These are phyloP conservation scores for Ancistrus triradiatus DNA, from an alignment of 2,113 vertebrate genomes.

Conservation along the genomic window DNA sequence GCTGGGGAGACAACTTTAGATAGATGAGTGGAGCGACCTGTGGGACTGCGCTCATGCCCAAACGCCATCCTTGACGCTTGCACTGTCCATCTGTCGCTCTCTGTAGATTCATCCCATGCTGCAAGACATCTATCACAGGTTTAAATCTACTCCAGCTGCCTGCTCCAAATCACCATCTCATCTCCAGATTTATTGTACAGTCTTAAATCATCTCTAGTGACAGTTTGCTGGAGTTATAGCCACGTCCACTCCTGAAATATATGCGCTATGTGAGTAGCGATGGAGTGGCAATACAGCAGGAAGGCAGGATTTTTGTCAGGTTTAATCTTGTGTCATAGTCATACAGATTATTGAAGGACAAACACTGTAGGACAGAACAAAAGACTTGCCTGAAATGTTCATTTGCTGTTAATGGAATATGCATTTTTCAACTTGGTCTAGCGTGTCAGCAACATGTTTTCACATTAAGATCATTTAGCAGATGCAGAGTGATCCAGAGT, in stretches of 20 bases:
- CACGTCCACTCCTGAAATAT: slow-evolving; percentile 1
- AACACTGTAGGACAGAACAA: not conserved
- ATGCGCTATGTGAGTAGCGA: not conserved
- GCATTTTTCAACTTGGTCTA: too few species aligned
- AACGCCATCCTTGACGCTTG: slow-evolving; percentile 15
- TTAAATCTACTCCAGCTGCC: slow-evolving; percentile 26
- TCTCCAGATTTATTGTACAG: not conserved
- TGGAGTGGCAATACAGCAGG: slow-evolving; percentile 1
- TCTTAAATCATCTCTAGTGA: slow-evolving; percentile 1
- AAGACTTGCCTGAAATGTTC: not conserved
- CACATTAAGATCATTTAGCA: too few species aligned
- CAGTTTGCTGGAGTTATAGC: not conserved
- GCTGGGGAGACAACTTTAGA: slow-evolving; percentile 45
- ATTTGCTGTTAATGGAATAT: too few species aligned
- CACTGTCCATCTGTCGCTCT: not conserved
- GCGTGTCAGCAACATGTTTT: too few species aligned
- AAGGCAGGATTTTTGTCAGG: not conserved
- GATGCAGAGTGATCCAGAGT: too few species aligned
- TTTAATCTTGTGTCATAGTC: not conserved
- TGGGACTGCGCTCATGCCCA: slow-evolving; percentile 38
- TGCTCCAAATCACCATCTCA: slow-evolving; percentile 1
- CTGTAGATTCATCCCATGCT: slow-evolving; percentile 27
- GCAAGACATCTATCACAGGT: slow-evolving; percentile 11
- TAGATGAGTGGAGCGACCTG: slow-evolving; percentile 48
- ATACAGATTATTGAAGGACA: not conserved